Conservation (phyloP, 2,797 vertebrate genomes). For the Hyperoplus immaculatus region DNA sequence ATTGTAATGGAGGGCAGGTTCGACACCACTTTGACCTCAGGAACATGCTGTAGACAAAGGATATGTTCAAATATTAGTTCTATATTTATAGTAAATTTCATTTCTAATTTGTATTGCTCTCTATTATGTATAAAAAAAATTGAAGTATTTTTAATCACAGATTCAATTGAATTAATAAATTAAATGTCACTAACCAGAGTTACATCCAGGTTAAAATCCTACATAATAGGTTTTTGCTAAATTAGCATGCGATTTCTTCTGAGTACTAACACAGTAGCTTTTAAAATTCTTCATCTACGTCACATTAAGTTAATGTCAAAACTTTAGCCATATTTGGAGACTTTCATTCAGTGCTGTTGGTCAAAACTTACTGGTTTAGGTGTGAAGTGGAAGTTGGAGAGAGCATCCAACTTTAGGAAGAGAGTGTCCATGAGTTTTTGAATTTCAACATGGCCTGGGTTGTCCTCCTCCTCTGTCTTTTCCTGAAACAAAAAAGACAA, state of each 20-base stretch:
- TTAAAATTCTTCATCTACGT: background rate
- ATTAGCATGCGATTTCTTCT: background rate
- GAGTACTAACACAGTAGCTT: background rate
- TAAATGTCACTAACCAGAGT: background rate
- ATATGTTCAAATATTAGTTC: background rate
- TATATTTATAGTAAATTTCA: background rate
- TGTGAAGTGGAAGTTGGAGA: conserved; percentile 98
- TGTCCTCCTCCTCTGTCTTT: conserved; percentile 92
- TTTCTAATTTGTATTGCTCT: background rate
- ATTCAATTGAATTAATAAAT: background rate
- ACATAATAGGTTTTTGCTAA: background rate
- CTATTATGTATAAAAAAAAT: background rate
- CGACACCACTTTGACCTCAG: conserved; percentile 96
- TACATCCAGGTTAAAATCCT: background rate
- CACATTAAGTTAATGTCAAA: background rate
- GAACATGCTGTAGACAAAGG: conserved; percentile 84
- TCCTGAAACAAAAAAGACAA: conserved; percentile 78
- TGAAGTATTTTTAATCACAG: background rate
- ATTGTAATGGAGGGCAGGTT: conserved; percentile 94
- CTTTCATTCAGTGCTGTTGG: background rate
- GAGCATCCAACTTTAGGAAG: conserved; percentile 94
- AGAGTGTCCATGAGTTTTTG: conserved; percentile 95
- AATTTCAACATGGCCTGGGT: conserved; percentile 94
- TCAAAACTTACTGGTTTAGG: conserved; percentile 92
- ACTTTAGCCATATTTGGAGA: background rate